Conservation (phyloP, 1,140 invertebrate genomes). For the Caenorhabditis inopinata region DNA sequence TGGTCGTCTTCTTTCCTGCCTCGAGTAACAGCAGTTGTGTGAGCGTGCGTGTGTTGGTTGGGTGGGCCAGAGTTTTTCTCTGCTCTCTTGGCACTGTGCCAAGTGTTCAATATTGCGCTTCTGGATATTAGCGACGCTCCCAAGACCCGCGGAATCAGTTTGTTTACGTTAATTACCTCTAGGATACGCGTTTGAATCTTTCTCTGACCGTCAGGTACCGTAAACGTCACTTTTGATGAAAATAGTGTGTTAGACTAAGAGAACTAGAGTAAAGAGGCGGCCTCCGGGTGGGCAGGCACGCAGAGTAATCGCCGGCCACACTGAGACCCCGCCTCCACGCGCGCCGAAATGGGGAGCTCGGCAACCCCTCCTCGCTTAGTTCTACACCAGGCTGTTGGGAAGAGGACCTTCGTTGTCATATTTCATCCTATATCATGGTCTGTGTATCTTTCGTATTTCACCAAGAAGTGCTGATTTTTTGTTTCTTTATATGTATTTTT, state of each 20-base stretch:
- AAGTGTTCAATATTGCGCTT: background rate
- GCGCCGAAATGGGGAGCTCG: conserved; percentile 32
- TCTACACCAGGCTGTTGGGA: conserved; percentile 7
- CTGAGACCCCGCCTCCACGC: conserved; percentile 29
- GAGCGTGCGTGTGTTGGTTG: conserved; percentile 7
- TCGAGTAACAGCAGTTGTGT: conserved; percentile 26
- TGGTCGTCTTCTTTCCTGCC: conserved; percentile 24
- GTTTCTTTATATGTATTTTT: too few species aligned
- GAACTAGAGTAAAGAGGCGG: background rate
- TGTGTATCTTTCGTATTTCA: too few species aligned
- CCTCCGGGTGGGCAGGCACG: conserved; percentile 26
- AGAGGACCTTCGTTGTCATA: conserved; percentile 6
- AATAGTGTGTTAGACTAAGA: background rate
- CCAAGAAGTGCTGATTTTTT: too few species aligned
- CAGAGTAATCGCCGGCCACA: conserved; percentile 29
- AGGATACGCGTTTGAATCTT: background rate
- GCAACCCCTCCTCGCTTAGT: conserved; percentile 29
- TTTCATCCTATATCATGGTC: background rate
- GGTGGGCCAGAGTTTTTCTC: conserved; percentile 16
- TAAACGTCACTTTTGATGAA: background rate
- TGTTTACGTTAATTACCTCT: background rate
- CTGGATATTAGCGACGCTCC: background rate
- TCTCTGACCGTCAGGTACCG: conserved; percentile 9
- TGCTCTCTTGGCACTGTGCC: conserved; percentile 13
- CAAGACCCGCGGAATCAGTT: background rate